Evolutionary conservation across 2,113 vertebrate genomes (phyloP), one percentile per base, ranked within the genome.

Genomic region (Solea senegalensis): DNA sequence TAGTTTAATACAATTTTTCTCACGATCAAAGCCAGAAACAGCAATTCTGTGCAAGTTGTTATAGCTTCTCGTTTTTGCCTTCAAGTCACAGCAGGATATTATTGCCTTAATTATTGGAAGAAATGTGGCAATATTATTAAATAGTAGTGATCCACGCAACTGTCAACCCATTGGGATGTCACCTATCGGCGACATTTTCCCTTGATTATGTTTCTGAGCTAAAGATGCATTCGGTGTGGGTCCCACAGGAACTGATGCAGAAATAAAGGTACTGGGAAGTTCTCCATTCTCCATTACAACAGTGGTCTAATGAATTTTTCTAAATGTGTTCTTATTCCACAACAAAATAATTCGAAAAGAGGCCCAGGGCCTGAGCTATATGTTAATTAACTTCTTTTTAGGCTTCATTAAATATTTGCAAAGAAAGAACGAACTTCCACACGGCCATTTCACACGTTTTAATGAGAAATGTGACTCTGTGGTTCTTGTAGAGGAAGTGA

Each of bases 1-100:
- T 58, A 86, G 48, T 49, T 56, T 75, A 83, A 83, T 85, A 79
- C 68, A 83, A 64, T 86, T 81, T 83, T 74, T 79, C 41, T 69
- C 48, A 48, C 63, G 66, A 81, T 81, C 82, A 85, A 86, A 85
- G 79, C 1, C 6, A 69, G 52, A 44, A 69, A 74, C 53, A 68
- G 66, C 45, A 48, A 56, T 40, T 72, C 56, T 65, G 43, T 56
- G 49, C n/a, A 3, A 46, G 49, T 13, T 10, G 62, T 76, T 53
- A 28, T 54, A 13, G 34, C 63, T 49, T 45, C 39, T 59, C 7
- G 9, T 61, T 77, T 77, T 60, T 54, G 63, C 69, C 69, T 52
- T 26, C 14, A 79, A 70, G 51, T 26, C 44, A 67, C 60, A 34
- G 43, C 41, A 46, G 21, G 53, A 69, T 60, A 8, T 27, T 51